A percentile compares a stretch with the other conserved stretches of the same genome.
phyloP scores from a whole-genome alignment of 2,113 vertebrate species.

The Otis tarda region DNA sequence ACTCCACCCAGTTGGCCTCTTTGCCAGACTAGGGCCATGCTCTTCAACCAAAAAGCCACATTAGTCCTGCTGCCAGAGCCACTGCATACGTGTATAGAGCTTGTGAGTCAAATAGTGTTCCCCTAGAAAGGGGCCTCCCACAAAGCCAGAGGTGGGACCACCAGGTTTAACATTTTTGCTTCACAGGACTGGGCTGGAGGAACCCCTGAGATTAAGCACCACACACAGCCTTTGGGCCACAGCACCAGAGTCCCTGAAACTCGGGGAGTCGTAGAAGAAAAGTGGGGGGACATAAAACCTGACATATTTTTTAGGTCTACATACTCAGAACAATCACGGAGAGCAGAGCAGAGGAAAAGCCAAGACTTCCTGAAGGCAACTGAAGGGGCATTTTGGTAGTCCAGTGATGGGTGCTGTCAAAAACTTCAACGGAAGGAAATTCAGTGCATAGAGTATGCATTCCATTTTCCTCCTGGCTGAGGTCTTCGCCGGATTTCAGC shows the following conservation, averaged over 20 bases:
- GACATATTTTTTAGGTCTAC: background rate
- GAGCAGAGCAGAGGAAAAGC: background rate
- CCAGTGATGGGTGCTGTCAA: background rate
- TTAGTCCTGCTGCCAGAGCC: background rate
- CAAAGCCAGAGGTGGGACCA: background rate
- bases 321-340: background rate
- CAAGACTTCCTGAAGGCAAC: background rate
- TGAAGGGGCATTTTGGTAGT: background rate
- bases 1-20: background rate
- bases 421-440: background rate
- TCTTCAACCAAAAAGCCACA: background rate
- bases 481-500: background rate
- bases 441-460: background rate
- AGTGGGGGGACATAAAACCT: rapidly evolving
- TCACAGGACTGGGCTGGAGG: background rate
- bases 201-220: background rate
- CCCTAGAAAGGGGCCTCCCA: background rate
- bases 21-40: rapidly evolving
- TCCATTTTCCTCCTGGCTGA: background rate
- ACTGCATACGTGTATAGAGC: background rate
- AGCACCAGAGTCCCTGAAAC: background rate
- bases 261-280: background rate
- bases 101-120: background rate
- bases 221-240: background rate
- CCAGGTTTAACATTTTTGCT: background rate